phyloP scores from a whole-genome alignment of 1,140 invertebrate genomes.

The Parapsyche elsis region DNA sequence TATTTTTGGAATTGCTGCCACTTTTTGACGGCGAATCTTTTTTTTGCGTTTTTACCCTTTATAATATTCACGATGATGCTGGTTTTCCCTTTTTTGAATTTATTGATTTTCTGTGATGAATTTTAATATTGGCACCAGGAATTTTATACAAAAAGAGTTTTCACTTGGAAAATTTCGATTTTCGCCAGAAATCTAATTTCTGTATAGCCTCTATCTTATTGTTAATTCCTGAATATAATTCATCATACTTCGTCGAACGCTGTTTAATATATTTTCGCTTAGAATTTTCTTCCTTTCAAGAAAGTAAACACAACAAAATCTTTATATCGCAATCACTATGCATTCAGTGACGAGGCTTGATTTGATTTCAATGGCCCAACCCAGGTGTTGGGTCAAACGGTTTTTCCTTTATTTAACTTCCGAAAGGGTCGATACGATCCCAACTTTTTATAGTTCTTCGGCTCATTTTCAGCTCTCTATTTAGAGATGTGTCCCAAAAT shows the following conservation, averaged over 20 bases:
- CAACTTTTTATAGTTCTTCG: neutral
- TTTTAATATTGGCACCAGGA: neutral
- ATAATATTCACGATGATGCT: neutral
- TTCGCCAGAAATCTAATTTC: neutral
- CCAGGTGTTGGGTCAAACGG: neutral
- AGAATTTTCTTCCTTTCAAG: too few relatives aligned
- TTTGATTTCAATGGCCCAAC: neutral
- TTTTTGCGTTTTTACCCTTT: neutral
- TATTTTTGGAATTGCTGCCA: neutral
- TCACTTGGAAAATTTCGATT: too few relatives aligned
- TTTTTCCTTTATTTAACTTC: conserved; percentile 2
- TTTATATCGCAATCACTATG: too few relatives aligned
- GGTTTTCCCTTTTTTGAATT: neutral
- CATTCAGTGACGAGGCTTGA: neutral
- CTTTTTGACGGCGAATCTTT: neutral
- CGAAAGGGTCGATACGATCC: neutral
- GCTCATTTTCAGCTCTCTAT: too few relatives aligned
- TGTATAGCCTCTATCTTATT: too few relatives aligned
- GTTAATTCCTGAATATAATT: too few relatives aligned
- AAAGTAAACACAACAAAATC: too few relatives aligned
- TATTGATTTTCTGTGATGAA: neutral
- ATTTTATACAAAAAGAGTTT: neutral
- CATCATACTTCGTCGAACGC: too few relatives aligned
- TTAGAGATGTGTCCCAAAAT: too few relatives aligned
- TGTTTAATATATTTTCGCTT: neutral